Conservation (phyloP, 1,140 invertebrate species). For the Holotrichia oblita region DNA sequence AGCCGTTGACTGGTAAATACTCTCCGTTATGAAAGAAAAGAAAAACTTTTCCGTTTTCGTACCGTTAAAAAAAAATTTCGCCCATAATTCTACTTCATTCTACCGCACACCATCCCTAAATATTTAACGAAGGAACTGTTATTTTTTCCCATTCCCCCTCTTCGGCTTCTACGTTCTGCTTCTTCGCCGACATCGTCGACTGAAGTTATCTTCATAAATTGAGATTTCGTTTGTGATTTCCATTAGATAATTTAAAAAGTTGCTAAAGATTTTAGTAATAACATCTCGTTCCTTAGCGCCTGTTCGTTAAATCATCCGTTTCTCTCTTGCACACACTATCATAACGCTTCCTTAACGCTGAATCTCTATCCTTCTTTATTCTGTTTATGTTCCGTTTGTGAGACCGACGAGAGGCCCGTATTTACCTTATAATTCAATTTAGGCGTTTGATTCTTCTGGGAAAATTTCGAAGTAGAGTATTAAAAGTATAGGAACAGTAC, state of each 20-base stretch:
- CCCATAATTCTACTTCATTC: constrained; percentile 9
- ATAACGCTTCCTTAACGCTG: neutral
- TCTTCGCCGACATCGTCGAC: neutral
- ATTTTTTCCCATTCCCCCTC: constrained; percentile 27
- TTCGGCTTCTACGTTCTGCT: neutral
- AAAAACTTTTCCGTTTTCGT: neutral
- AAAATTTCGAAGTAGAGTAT: constrained; percentile 1
- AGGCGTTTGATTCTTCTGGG: constrained; percentile 15
- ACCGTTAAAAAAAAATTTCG: neutral
- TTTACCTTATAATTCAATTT: constrained; percentile 23
- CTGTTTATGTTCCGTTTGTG: neutral
- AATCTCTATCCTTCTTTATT: neutral
- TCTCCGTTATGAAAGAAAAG: no score
- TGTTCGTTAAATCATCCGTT: neutral
- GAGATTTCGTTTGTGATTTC: constrained; percentile 42
- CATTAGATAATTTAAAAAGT: constrained; percentile 42
- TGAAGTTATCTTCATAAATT: constrained; percentile 35
- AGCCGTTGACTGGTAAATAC: no score
- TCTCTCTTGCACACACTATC: neutral
- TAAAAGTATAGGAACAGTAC: neutral
- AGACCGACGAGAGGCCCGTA: neutral
- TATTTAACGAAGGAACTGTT: constrained; percentile 37
- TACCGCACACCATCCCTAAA: constrained; percentile 6
- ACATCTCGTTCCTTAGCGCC: constrained; percentile 12
- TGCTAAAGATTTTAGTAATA: constrained; percentile 36